Evolutionary conservation across 2,113 vertebrate species (phyloP).

Genomic region (Mormoops blainvillei): DNA sequence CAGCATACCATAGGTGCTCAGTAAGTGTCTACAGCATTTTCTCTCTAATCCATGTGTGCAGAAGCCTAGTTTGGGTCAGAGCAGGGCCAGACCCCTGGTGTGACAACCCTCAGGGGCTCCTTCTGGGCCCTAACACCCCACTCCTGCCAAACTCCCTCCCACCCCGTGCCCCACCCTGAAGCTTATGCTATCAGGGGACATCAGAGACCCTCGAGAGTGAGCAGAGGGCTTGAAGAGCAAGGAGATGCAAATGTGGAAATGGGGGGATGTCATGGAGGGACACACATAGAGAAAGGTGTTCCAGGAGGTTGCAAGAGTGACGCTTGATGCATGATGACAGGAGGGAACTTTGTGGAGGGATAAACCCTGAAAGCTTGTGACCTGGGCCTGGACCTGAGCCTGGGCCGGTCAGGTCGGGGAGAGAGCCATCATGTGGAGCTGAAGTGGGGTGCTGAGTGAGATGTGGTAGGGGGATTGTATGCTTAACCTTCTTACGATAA

Average conservation of each 20-base stretch:
- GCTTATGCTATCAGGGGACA: background rate
- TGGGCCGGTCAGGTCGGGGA: background rate
- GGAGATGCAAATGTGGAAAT: background rate
- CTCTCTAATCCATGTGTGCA: background rate
- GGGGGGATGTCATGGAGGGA: background rate
- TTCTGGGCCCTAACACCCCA: background rate
- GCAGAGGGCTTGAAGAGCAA: background rate
- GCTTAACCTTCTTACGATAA: background rate
- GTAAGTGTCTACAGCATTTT: background rate
- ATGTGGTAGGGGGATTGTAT: background rate
- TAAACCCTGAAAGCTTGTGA: accelerated
- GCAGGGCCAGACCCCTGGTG: background rate
- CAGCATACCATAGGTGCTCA: background rate
- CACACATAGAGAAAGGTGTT: background rate
- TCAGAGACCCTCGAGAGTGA: background rate
- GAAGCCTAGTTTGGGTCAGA: background rate
- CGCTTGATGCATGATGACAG: background rate
- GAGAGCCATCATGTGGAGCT: background rate
- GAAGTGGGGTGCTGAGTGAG: background rate
- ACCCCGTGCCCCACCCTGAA: background rate
- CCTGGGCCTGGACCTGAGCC: background rate
- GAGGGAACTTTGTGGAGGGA: background rate
- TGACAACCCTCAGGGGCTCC: background rate
- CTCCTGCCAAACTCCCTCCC: background rate
- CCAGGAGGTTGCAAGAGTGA: background rate